A percentile compares a stretch with the other conserved stretches of the same genome.
These are phyloP conservation scores for Norana najaformis DNA, from an alignment of 2,888 invertebrate genomes.

Conservation along the genomic window DNA sequence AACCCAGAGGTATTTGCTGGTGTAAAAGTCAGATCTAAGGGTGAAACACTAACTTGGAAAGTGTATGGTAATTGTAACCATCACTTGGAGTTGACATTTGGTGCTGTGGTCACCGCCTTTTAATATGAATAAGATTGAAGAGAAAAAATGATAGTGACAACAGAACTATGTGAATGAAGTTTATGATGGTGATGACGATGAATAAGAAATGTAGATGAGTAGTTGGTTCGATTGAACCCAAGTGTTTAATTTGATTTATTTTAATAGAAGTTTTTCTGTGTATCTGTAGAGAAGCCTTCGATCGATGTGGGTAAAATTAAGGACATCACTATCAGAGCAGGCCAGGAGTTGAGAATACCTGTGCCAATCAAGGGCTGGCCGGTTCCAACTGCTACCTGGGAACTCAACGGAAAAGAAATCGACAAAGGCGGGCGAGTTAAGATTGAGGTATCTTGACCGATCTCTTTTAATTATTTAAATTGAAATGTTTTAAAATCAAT, in stretches of 20 bases:
- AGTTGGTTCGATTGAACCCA: background rate
- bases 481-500: background rate
- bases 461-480: background rate
- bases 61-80: background rate
- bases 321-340: slow-evolving; percentile 94
- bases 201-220: background rate
- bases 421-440: slow-evolving; percentile 35
- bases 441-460: slow-evolving; percentile 32
- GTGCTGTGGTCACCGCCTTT: background rate
- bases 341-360: slow-evolving; percentile 95
- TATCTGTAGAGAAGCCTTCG: slow-evolving; percentile 73
- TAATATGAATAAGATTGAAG: background rate
- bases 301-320: slow-evolving; percentile 75
- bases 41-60: background rate
- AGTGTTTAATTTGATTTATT: background rate
- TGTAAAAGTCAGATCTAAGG: background rate
- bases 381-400: slow-evolving; percentile 89
- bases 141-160: too few relatives aligned
- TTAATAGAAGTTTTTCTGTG: background rate
- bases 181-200: background rate
- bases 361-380: slow-evolving; percentile 93
- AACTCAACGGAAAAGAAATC: slow-evolving; percentile 51
- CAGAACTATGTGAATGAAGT: too few relatives aligned
- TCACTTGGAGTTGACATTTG: background rate
- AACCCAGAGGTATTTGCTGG: background rate